These are phyloP conservation scores for Planococcus citri DNA, from an alignment of 1,140 invertebrate species.

Conservation along the genomic window DNA sequence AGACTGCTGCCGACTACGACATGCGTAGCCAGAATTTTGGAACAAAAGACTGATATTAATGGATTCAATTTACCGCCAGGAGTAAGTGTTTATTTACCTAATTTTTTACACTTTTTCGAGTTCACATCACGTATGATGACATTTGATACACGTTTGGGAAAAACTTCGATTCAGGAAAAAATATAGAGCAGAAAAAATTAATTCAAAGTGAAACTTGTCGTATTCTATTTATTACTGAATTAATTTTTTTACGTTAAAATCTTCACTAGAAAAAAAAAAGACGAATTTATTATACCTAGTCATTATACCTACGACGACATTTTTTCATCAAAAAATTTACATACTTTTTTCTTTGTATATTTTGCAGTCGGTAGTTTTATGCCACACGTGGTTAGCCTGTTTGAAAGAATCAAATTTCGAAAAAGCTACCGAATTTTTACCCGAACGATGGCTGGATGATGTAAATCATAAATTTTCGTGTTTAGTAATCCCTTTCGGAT, in stretches of 20 bases:
- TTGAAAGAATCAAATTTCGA: conserved; percentile 63
- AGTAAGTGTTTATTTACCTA: conserved; percentile 39
- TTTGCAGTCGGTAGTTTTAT: conserved; percentile 64
- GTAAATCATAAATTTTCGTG: conserved; percentile 39
- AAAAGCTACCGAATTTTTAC: conserved; percentile 56
- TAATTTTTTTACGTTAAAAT: no score
- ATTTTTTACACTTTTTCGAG: background rate
- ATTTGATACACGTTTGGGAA: no score
- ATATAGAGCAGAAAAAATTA: no score
- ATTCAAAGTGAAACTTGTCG: no score
- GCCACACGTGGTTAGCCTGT: conserved; percentile 73
- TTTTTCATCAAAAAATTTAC: no score
- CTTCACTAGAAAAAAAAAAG: no score
- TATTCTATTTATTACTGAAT: no score
- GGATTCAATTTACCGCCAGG: conserved; percentile 64
- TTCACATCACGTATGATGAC: no score
- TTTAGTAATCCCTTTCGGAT: conserved; percentile 75
- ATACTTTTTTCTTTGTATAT: conserved; percentile 12
- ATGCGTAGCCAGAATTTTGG: conserved; percentile 64
- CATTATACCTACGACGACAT: no score
- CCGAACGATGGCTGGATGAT: conserved; percentile 64
- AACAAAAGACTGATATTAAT: conserved; percentile 57
- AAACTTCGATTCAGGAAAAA: no score
- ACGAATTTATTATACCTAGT: no score
- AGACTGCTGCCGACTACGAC: conserved; percentile 70